phyloP scores from a whole-genome alignment of 1,140 invertebrate genomes.

The Drosophila rufa region DNA sequence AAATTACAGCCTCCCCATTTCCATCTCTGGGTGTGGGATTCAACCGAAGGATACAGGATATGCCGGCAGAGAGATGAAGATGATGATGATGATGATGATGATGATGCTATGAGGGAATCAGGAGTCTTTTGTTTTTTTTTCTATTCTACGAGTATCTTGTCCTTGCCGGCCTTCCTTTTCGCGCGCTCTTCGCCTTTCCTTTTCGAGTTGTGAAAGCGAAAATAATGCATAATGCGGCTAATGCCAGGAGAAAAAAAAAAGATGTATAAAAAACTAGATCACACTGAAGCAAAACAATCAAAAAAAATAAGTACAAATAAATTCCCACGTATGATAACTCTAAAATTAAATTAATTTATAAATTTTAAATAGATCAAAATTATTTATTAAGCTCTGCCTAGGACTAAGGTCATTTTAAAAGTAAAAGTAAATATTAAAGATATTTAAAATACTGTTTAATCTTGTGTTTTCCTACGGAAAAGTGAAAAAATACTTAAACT shows the following conservation, averaged over 20 bases:
- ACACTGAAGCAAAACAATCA: neutral
- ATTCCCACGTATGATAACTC: no score
- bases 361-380: no score
- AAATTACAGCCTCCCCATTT: constrained; percentile 55
- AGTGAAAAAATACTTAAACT: no score
- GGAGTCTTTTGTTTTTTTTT: constrained; percentile 33
- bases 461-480: no score
- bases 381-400: no score
- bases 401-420: no score
- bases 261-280: neutral
- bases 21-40: neutral
- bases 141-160: constrained; percentile 9
- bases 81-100: constrained; percentile 11
- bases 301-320: neutral
- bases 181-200: constrained; percentile 12
- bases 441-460: no score
- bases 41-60: constrained; percentile 36
- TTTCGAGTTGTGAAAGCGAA: constrained; percentile 49
- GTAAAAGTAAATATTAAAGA: no score
- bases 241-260: constrained; percentile 22
- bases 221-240: constrained; percentile 55
- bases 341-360: no score
- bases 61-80: constrained; percentile 6
- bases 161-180: constrained; percentile 9
- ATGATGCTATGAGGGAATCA: neutral